Evolutionary conservation across 1,140 invertebrate species (phyloP).

Genomic region (Whitmania pigra): DNA sequence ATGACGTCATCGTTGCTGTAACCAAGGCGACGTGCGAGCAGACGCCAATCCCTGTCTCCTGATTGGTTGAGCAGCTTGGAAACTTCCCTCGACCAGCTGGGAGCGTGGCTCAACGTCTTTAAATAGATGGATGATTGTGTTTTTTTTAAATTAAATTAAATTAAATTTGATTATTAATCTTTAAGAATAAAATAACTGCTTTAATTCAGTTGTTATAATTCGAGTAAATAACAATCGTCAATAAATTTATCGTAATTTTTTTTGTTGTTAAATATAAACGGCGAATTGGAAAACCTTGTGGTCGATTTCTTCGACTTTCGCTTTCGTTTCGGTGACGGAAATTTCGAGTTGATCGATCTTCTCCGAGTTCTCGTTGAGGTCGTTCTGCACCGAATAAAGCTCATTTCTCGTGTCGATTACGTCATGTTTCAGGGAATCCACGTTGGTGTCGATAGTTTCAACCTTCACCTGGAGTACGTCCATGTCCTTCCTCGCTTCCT

Average conservation of each 20-base stretch:
- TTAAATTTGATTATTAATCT: constrained; percentile 1
- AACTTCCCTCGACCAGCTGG: constrained; percentile 34
- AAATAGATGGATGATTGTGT: background rate
- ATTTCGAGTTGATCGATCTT: constrained; percentile 29
- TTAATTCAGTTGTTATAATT: background rate
- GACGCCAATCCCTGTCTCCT: constrained; percentile 33
- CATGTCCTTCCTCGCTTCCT: constrained; percentile 26
- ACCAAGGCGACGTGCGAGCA: constrained; percentile 33
- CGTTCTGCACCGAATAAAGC: background rate
- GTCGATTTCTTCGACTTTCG: constrained; percentile 34
- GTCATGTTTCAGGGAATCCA: constrained; percentile 18
- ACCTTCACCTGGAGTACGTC: constrained; percentile 26
- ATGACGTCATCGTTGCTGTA: constrained; percentile 34
- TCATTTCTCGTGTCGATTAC: constrained; percentile 7
- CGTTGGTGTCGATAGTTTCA: constrained; percentile 26
- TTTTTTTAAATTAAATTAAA: background rate
- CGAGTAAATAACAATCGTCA: background rate
- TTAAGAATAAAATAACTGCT: background rate
- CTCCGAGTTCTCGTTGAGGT: constrained; percentile 27
- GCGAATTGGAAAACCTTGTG: constrained; percentile 30
- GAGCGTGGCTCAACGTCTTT: constrained; percentile 35
- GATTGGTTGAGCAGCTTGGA: constrained; percentile 32
- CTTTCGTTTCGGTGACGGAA: constrained; percentile 28
- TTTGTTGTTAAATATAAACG: background rate
- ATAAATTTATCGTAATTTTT: no score